Conservation (phyloP, 2,888 invertebrate genomes). For the Endomychus coccineus region DNA sequence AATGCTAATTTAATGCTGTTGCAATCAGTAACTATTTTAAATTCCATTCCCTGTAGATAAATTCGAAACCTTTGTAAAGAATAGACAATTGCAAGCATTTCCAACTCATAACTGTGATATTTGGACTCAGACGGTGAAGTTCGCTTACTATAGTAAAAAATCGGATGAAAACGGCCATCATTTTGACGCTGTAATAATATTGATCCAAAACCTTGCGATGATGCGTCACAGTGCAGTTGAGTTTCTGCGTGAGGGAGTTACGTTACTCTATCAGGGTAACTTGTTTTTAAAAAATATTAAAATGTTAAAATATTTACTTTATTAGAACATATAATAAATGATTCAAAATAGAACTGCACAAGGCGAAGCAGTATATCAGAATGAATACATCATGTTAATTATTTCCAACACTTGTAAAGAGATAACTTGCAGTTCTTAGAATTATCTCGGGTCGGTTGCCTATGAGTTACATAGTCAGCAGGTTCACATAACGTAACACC, state of each 20-base stretch:
- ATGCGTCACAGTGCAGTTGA: conserved; percentile 33
- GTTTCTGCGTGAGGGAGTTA: conserved; percentile 25
- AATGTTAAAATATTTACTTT: too few relatives aligned
- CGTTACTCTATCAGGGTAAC: too few relatives aligned
- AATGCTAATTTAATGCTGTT: conserved; percentile 24
- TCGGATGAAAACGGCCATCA: conserved; percentile 25
- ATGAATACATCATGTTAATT: too few relatives aligned
- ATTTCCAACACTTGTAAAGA: too few relatives aligned
- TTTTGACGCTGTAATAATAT: conserved; percentile 29
- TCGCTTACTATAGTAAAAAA: conserved; percentile 32
- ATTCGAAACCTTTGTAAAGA: conserved; percentile 27
- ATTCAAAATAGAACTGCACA: too few relatives aligned
- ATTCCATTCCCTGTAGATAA: conserved; percentile 27
- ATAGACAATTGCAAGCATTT: conserved; percentile 26
- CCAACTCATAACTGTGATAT: conserved; percentile 33
- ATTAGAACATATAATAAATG: too few relatives aligned
- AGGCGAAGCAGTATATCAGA: too few relatives aligned
- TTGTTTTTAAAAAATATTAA: too few relatives aligned
- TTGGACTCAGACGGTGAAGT: conserved; percentile 26
- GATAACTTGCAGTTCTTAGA: too few relatives aligned
- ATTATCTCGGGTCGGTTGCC: too few relatives aligned
- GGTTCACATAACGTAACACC: too few relatives aligned
- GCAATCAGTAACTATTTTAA: conserved; percentile 28
- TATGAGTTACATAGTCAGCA: too few relatives aligned
- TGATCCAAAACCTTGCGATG: conserved; percentile 27